These are phyloP conservation scores for Hypena proboscidalis DNA, from an alignment of 2,888 invertebrate species.

Conservation along the genomic window DNA sequence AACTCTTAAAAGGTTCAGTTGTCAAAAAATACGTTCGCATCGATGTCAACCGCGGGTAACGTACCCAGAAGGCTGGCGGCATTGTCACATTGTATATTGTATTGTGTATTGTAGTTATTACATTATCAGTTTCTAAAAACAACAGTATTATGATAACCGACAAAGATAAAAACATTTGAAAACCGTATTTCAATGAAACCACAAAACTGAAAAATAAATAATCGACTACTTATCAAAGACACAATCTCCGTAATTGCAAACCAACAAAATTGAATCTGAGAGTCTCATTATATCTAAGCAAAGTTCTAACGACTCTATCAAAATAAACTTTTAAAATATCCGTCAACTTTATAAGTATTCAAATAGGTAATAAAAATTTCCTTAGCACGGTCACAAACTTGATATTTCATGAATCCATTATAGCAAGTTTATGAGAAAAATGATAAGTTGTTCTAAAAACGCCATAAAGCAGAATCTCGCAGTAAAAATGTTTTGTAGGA, in stretches of 20 bases:
- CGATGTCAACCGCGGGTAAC: too few species aligned
- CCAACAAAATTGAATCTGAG: background rate
- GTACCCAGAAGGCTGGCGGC: too few species aligned
- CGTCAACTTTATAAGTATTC: slow-evolving; percentile 33
- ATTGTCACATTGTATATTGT: too few species aligned
- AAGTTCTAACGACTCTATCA: background rate
- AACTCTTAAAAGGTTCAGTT: too few species aligned
- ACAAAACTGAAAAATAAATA: too few species aligned
- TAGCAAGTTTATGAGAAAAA: slow-evolving; percentile 68
- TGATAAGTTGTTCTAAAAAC: slow-evolving; percentile 72
- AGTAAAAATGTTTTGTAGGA: slow-evolving; percentile 64
- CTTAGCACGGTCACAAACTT: slow-evolving; percentile 37
- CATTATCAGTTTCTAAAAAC: too few species aligned
- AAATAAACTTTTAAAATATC: slow-evolving; percentile 24
- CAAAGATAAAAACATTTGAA: too few species aligned
- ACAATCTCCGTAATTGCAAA: background rate
- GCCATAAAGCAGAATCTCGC: slow-evolving; percentile 61
- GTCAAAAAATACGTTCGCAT: too few species aligned
- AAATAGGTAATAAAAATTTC: slow-evolving; percentile 47
- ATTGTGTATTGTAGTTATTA: too few species aligned
- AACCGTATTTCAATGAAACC: too few species aligned
- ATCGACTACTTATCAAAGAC: too few species aligned
- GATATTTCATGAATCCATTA: slow-evolving; percentile 57
- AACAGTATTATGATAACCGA: too few species aligned
- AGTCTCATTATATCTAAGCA: background rate